Percentiles rank a stretch among this genome's conserved stretches.
Evolutionary conservation across 2,113 vertebrate species (phyloP).

Genomic region (Sander vitreus): DNA sequence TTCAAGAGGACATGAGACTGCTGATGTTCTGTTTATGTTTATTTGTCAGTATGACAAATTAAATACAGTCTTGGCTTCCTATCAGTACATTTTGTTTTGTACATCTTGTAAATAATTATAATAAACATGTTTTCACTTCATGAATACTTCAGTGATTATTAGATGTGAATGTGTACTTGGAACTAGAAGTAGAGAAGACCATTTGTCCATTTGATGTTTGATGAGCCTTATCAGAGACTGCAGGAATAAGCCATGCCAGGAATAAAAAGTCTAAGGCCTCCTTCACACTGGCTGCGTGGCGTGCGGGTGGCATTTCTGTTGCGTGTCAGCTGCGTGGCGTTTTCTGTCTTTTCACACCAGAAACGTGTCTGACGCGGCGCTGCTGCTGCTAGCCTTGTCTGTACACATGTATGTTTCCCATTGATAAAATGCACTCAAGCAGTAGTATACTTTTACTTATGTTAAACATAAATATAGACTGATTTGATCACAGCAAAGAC

Average conservation of each 20-base stretch:
- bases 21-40: not conserved
- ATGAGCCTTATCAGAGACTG: not conserved
- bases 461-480: no score
- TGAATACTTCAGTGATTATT: not conserved
- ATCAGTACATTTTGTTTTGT: constrained; percentile 9
- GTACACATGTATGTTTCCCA: no score
- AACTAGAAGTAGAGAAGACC: not conserved
- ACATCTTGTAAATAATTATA: constrained; percentile 32
- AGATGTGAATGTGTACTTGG: not conserved
- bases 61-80: not conserved
- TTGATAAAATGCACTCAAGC: no score
- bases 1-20: constrained; percentile 58
- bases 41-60: not conserved
- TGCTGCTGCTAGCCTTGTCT: no score
- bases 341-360: no score
- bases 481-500: no score
- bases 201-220: not conserved
- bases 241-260: not conserved
- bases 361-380: no score
- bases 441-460: no score
- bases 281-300: no score
- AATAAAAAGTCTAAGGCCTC: no score
- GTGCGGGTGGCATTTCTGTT: no score
- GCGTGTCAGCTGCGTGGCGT: no score
- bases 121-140: constrained; percentile 9